Evolutionary conservation across 2,113 vertebrate species (phyloP).

Genomic region (Melanerpes formicivorus): DNA sequence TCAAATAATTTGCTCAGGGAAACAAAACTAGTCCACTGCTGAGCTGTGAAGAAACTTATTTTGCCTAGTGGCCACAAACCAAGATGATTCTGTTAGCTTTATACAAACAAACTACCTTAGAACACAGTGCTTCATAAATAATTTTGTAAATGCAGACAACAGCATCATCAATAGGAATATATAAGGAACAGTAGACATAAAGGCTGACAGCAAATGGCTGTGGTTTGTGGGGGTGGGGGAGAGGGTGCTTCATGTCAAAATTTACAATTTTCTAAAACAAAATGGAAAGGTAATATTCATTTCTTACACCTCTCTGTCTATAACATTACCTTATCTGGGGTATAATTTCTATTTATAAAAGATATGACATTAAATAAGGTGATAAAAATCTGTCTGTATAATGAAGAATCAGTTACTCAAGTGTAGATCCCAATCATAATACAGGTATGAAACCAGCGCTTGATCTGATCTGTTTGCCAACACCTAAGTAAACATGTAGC

Average conservation of each 20-base stretch:
- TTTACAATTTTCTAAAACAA: background rate
- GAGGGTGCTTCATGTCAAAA: background rate
- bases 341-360: background rate
- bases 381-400: background rate
- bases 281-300: background rate
- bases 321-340: background rate
- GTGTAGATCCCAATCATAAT: background rate
- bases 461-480: background rate
- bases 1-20: background rate
- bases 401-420: background rate
- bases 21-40: background rate
- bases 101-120: background rate
- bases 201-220: background rate
- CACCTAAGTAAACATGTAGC: background rate
- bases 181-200: background rate
- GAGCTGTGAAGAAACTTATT: background rate
- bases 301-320: background rate
- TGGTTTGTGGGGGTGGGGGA: background rate
- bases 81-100: background rate
- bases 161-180: background rate
- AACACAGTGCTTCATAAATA: background rate
- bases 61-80: background rate
- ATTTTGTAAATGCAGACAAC: background rate
- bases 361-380: background rate
- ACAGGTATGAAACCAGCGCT: background rate